Percentiles rank a stretch among this genome's conserved stretches.
phyloP scores from a whole-genome alignment of 2,113 vertebrate species.

The Oncorhynchus nerka region DNA sequence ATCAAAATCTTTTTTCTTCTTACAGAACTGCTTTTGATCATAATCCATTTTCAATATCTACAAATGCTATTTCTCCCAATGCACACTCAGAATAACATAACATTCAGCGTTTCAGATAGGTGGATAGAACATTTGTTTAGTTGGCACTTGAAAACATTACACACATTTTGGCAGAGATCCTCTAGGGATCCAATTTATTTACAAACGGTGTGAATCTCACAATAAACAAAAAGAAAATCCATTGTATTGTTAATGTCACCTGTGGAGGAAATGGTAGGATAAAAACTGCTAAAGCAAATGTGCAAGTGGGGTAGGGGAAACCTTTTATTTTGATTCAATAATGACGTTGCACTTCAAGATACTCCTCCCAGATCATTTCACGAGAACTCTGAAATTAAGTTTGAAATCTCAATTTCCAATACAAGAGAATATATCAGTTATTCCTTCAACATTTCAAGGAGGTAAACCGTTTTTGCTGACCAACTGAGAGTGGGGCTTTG shows the following conservation, averaged over 20 bases:
- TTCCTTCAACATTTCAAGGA: no score
- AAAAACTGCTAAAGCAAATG: no score
- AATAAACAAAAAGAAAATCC: background rate
- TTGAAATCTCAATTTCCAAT: no score
- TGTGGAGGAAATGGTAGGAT: background rate
- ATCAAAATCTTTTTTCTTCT: no score
- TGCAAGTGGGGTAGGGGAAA: no score
- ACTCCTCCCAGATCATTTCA: no score
- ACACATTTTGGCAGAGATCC: constrained; percentile 22
- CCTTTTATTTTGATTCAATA: no score
- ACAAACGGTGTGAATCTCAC: constrained; percentile 27
- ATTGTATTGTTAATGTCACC: constrained; percentile 42
- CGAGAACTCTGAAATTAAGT: no score
- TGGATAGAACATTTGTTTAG: background rate
- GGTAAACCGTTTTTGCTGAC: no score
- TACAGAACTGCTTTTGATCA: background rate
- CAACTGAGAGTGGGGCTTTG: no score
- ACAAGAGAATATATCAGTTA: no score
- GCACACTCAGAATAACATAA: background rate
- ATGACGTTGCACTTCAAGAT: background rate
- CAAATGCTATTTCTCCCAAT: background rate
- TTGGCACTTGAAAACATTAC: constrained; percentile 9
- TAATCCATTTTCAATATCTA: background rate
- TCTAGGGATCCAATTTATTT: constrained; percentile 12
- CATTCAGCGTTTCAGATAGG: background rate